phyloP scores from a whole-genome alignment of 2,797 vertebrate species.

The Neosalanx taihuensis region DNA sequence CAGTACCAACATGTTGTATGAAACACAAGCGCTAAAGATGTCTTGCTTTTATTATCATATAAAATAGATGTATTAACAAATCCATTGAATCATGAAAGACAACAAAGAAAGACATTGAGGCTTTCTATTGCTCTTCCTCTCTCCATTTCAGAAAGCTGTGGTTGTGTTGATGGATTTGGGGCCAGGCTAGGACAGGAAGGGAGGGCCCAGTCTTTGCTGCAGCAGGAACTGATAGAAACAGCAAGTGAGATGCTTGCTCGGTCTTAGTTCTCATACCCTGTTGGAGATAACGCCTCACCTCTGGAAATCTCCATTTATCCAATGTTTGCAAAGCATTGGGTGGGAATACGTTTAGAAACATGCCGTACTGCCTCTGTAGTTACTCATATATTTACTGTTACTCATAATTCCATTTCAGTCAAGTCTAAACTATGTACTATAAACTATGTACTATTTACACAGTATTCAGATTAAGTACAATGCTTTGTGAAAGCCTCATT shows the following conservation, averaged over 20 bases:
- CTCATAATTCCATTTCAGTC: neutral
- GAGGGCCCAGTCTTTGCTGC: conserved; percentile 46
- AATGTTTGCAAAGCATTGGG: neutral
- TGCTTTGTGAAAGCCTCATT: conserved; percentile 3
- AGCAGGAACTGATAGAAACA: conserved; percentile 44
- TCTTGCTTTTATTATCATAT: neutral
- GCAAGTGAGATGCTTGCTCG: conserved; percentile 24
- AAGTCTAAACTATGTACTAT: conserved; percentile 2
- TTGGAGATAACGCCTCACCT: conserved; percentile 50
- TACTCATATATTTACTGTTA: neutral
- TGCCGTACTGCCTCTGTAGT: neutral
- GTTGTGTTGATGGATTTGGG: conserved; percentile 22
- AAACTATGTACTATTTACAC: neutral
- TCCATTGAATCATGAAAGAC: neutral
- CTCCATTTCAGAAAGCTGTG: conserved; percentile 23
- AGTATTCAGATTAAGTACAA: neutral
- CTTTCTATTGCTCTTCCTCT: neutral
- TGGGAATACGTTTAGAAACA: conserved; percentile 13
- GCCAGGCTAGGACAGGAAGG: conserved; percentile 51
- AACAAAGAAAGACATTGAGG: neutral
- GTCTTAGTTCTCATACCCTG: conserved; percentile 41
- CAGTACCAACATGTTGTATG: neutral
- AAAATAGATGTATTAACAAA: neutral
- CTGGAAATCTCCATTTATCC: conserved; percentile 39
- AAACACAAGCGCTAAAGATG: neutral